These are phyloP conservation scores for Hydrolagus colliei DNA, from an alignment of 2,797 vertebrate species.

Conservation along the genomic window DNA sequence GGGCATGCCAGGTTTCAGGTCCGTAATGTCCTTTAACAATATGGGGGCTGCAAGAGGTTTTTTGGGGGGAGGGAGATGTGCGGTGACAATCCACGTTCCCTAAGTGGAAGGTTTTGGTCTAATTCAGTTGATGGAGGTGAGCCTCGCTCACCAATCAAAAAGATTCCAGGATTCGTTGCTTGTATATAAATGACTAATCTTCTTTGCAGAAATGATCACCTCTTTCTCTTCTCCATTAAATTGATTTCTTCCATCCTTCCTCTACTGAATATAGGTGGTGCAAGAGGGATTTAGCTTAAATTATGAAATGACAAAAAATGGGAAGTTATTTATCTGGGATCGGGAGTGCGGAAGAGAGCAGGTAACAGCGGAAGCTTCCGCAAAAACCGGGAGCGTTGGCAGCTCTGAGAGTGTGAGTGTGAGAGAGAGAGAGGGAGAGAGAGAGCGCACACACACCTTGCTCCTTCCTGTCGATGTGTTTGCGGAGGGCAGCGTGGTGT, in stretches of 20 bases:
- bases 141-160: too few relatives aligned
- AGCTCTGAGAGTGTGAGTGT: neutral
- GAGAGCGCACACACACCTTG: slow-evolving; percentile 55
- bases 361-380: neutral
- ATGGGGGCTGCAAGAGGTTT: too few relatives aligned
- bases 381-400: neutral
- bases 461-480: slow-evolving; percentile 72
- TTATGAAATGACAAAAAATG: too few relatives aligned
- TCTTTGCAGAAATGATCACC: too few relatives aligned
- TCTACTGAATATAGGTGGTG: neutral
- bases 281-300: too few relatives aligned
- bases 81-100: too few relatives aligned
- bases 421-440: neutral
- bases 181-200: neutral
- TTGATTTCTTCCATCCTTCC: neutral
- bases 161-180: neutral
- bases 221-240: too few relatives aligned
- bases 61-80: too few relatives aligned
- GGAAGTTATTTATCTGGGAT: neutral
- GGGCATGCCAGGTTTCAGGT: too few relatives aligned
- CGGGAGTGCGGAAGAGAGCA: neutral
- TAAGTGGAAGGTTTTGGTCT: too few relatives aligned
- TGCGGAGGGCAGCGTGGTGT: slow-evolving; percentile 69
- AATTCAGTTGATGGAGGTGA: too few relatives aligned
- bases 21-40: too few relatives aligned